Evolutionary conservation across 2,888 invertebrate genomes (phyloP).

Genomic region (Drepana falcataria): DNA sequence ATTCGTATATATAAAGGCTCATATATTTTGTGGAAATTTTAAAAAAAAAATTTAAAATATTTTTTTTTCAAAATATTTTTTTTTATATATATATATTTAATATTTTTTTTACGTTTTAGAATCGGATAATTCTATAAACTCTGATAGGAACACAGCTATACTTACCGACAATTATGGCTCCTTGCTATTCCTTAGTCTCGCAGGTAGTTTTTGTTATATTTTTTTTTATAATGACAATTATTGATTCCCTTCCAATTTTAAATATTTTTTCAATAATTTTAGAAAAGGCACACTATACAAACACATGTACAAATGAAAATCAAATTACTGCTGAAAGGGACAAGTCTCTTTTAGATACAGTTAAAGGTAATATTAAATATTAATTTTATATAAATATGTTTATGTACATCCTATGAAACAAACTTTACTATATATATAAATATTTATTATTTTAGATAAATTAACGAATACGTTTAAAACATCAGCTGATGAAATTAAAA

Average conservation of each 20-base stretch:
- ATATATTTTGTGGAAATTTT: not conserved
- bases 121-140: no score
- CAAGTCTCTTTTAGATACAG: constrained; percentile 17
- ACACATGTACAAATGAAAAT: constrained; percentile 32
- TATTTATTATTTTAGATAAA: not conserved
- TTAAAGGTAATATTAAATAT: constrained; percentile 13
- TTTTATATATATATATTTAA: no score
- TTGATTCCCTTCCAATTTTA: not conserved
- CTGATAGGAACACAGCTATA: no score
- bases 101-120: no score
- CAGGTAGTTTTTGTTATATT: not conserved
- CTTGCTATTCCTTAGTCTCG: not conserved
- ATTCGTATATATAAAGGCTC: not conserved
- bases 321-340: constrained; percentile 27
- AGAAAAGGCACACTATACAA: constrained; percentile 13
- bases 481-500: not conserved
- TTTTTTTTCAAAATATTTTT: no score
- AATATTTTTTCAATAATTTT: not conserved
- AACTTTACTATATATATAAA: not conserved
- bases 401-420: no score
- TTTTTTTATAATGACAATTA: not conserved
- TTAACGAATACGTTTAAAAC: not conserved
- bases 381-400: no score
- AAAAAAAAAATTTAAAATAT: no score
- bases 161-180: not conserved